Conservation (phyloP, 2,797 vertebrate species). For the Ciconia nigra region DNA sequence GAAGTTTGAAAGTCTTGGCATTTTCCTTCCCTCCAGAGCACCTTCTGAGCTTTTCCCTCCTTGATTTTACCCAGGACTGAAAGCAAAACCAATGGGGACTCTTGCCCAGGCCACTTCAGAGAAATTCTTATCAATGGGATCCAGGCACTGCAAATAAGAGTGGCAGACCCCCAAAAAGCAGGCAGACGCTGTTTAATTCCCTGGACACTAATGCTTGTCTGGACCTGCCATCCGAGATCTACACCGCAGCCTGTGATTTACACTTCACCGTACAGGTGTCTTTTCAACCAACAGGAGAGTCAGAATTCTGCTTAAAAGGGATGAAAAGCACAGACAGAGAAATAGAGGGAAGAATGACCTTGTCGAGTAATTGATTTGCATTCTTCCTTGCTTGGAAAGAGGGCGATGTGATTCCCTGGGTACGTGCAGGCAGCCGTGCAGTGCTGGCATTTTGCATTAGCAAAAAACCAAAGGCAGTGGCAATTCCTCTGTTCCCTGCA, state of each 20-base stretch:
- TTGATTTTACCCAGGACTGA: not conserved
- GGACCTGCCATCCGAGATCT: not conserved
- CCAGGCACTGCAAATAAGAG: not conserved
- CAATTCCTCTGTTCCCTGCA: not conserved
- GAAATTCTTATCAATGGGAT: not conserved
- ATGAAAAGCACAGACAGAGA: not conserved
- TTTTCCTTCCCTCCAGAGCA: not conserved
- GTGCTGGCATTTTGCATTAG: not conserved
- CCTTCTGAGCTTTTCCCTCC: not conserved
- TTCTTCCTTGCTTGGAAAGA: not conserved
- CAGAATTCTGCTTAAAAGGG: not conserved
- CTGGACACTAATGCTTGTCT: not conserved
- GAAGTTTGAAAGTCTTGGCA: not conserved
- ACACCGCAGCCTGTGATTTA: fast-evolving
- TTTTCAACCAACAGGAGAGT: not conserved
- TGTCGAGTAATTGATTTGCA: not conserved
- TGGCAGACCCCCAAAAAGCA: not conserved
- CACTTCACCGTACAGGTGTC: not conserved
- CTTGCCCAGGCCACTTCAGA: not conserved
- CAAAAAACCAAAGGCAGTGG: not conserved
- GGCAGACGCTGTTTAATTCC: not conserved
- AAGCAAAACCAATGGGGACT: not conserved
- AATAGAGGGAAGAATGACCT: not conserved
- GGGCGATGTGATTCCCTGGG: fast-evolving
- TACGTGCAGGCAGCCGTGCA: fast-evolving